phyloP scores from a whole-genome alignment of 2,113 vertebrate genomes.

The Neoarius graeffei region DNA sequence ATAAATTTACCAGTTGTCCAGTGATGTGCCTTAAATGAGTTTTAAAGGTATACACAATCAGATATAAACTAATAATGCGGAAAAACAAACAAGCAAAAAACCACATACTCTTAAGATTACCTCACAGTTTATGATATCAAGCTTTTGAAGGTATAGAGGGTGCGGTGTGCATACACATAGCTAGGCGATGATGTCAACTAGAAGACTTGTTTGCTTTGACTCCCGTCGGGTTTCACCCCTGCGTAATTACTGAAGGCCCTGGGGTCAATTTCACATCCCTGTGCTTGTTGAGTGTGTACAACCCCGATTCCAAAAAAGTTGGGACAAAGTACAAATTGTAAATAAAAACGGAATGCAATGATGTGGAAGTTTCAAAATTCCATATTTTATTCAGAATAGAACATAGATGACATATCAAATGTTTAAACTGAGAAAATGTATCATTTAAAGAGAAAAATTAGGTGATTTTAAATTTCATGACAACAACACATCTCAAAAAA shows the following conservation, averaged over 20 bases:
- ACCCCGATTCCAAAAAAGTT: no score
- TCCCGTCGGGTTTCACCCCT: constrained; percentile 5
- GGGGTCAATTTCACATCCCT: constrained; percentile 13
- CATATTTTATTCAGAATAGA: no score
- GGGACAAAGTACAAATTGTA: no score
- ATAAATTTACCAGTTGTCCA: neutral
- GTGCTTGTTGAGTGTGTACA: constrained; percentile 7
- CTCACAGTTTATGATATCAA: neutral
- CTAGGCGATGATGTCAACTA: neutral
- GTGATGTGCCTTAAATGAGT: neutral
- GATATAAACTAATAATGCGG: neutral
- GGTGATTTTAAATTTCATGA: no score
- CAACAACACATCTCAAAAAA: no score
- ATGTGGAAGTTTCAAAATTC: no score
- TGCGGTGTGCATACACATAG: neutral
- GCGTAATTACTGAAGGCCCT: constrained; percentile 18
- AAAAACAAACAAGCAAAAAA: neutral
- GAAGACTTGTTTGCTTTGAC: constrained; percentile 17
- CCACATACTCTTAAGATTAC: neutral
- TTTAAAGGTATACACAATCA: neutral
- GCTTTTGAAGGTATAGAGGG: neutral
- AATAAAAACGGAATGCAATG: no score
- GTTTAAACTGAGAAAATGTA: no score
- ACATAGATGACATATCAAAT: no score
- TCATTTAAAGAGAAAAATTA: no score